Base-by-base conservation (phyloP, 2,888 invertebrate genomes). In the Stenodera caucasica region DNA sequence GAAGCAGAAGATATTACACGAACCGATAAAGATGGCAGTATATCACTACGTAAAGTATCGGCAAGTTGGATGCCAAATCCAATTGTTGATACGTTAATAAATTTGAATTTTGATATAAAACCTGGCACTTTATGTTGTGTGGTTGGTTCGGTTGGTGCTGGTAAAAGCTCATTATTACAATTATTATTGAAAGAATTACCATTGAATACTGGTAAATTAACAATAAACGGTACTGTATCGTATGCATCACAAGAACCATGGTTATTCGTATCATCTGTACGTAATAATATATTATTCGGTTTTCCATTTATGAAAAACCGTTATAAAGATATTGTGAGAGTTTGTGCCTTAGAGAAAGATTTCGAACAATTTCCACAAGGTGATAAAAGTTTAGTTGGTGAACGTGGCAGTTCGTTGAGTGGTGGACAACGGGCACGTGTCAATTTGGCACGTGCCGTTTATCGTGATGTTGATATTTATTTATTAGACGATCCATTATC, bases 231-330 rank as follows among this genome's bases (percentile, higher is more conserved):
- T 7, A 80, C 78, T 1, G 71, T 89, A 11, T 83, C 88, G 0
- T 94, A 91, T 75, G 89, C 90, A 2, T 86, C 90, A 54, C 92
- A 93, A 80, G 90, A 92, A 70, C 88, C 94, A 0, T 94, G 94
- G 94, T 78, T 90, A 2, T 90, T 90, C 70, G 84, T 86, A 0
- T 87, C 87, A 0, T 87, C 88, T 4, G 84, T 95, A 0, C 82
- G 88, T 49, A 89, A 92, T 70, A 95, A 95, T 76, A 90, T 95
- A 62, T 80, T 92, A 12, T 94, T 94, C 77, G 93, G 92, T 0
- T 82, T 85, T 65, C 82, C 85, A 0, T 88, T 84, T 70, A 82
- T 86, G 63, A 82, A 84, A 65, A 74, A 82, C 12, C 82, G 84
- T 52, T 75, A 75, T 64, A 75, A 75, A 49, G 70, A 78, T 53